Evolutionary conservation across 2,888 invertebrate species (phyloP).

Genomic region (Pollenia amentaria): DNA sequence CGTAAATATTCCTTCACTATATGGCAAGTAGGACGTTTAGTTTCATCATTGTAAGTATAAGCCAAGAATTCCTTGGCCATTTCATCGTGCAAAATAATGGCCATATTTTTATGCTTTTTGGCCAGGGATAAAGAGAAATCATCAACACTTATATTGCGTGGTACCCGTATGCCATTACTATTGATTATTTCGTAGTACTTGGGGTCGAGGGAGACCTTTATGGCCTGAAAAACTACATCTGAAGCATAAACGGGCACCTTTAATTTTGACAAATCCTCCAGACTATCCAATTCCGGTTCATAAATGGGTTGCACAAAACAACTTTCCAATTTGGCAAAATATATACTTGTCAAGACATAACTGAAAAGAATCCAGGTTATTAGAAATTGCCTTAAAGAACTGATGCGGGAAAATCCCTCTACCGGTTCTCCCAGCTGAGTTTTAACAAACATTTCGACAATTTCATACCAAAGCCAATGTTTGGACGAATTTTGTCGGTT

Average conservation of each 20-base stretch:
- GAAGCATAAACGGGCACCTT: conserved; percentile 77
- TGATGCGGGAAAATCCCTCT: conserved; percentile 76
- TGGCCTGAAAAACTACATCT: conserved; percentile 73
- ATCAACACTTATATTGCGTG: conserved; percentile 51
- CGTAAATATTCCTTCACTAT: conserved; percentile 80
- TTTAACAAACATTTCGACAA: conserved; percentile 79
- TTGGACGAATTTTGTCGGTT: neutral
- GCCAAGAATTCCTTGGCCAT: conserved; percentile 79
- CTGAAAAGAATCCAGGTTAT: conserved; percentile 82
- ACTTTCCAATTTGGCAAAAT: conserved; percentile 82
- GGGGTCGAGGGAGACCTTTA: conserved; percentile 73
- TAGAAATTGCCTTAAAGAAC: conserved; percentile 79
- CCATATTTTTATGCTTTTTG: conserved; percentile 69
- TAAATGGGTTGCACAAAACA: conserved; percentile 80
- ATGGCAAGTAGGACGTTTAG: conserved; percentile 80
- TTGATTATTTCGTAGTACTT: conserved; percentile 71
- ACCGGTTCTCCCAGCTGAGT: conserved; percentile 80
- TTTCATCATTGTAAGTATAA: conserved; percentile 78
- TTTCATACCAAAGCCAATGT: conserved; percentile 76
- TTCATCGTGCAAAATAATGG: conserved; percentile 79
- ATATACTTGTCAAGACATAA: conserved; percentile 80
- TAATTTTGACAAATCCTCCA: conserved; percentile 75
- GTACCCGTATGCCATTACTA: conserved; percentile 68
- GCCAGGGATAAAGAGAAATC: conserved; percentile 49
- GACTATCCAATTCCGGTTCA: conserved; percentile 78